Conservation (phyloP, 2,888 invertebrate species). For the Drosophila testacea region DNA sequence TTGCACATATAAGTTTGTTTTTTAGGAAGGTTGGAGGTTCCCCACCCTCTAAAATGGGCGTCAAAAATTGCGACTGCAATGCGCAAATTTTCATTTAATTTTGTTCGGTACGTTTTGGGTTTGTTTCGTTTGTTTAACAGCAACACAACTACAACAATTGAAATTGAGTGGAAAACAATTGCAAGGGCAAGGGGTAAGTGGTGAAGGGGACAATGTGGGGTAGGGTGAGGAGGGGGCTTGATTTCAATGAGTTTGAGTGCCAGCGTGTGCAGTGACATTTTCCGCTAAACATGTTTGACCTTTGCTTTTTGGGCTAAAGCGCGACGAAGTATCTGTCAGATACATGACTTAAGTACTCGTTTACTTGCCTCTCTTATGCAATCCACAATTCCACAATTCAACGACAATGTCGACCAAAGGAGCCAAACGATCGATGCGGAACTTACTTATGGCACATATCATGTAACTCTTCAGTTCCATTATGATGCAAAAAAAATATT, state of each 20-base stretch:
- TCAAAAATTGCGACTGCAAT: conserved; percentile 63
- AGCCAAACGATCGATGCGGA: conserved; percentile 62
- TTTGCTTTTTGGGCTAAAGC: conserved; percentile 49
- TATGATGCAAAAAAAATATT: conserved; percentile 47
- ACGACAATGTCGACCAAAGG: conserved; percentile 43
- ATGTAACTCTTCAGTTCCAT: conserved; percentile 59
- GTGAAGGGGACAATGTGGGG: neutral
- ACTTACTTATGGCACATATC: conserved; percentile 68
- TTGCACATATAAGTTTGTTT: neutral
- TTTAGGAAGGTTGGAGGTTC: conserved; percentile 2
- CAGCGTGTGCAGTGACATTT: conserved; percentile 78
- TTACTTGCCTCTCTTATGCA: conserved; percentile 61
- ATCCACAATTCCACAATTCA: conserved; percentile 21
- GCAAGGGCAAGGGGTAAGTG: conserved; percentile 7
- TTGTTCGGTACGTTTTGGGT: conserved; percentile 22
- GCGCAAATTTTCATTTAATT: conserved; percentile 63
- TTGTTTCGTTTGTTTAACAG: conserved; percentile 41
- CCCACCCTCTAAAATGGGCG: conserved; percentile 39
- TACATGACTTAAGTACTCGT: conserved; percentile 52
- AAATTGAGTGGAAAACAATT: conserved; percentile 73
- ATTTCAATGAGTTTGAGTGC: conserved; percentile 49
- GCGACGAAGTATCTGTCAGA: conserved; percentile 41
- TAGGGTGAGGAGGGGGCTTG: neutral
- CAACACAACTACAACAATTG: conserved; percentile 60
- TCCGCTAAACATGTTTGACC: conserved; percentile 73